Conservation (phyloP, 1,140 invertebrate species). For the Schlechtendalia chinensis region DNA sequence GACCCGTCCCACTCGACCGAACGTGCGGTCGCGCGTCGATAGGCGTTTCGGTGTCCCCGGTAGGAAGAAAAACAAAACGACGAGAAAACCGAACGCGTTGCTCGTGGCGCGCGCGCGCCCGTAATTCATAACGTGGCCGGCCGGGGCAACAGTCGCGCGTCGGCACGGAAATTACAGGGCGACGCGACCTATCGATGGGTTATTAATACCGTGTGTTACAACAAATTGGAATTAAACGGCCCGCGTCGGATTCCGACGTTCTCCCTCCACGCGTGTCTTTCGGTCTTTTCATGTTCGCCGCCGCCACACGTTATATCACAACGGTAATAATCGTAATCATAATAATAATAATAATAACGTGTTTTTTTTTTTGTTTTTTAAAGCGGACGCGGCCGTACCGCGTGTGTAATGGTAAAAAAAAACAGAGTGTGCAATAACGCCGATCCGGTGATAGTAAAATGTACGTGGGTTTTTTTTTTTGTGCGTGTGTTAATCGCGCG, state of each 20-base stretch:
- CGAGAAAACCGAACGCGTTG: too few relatives aligned
- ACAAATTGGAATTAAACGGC: constrained; percentile 44
- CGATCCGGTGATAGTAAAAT: too few relatives aligned
- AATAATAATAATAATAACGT: not conserved
- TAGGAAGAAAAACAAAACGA: not conserved
- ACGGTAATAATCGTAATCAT: constrained; percentile 21
- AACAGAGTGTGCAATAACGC: constrained; percentile 2
- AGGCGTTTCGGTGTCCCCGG: constrained; percentile 23
- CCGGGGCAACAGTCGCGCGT: not conserved
- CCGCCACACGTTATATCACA: constrained; percentile 27
- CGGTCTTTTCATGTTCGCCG: constrained; percentile 8
- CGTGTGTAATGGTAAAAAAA: too few relatives aligned
- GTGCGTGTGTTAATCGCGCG: too few relatives aligned
- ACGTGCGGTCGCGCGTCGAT: not conserved
- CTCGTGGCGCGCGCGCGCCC: constrained; percentile 25
- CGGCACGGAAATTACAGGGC: constrained; percentile 46
- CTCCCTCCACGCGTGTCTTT: constrained; percentile 1
- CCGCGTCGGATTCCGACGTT: constrained; percentile 42
- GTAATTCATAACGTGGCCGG: constrained; percentile 17
- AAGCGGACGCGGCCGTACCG: too few relatives aligned
- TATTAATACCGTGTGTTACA: constrained; percentile 46
- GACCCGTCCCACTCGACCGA: too few relatives aligned
- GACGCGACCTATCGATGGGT: constrained; percentile 41
- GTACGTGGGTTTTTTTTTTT: too few relatives aligned
- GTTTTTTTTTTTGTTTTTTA: constrained; percentile 8